phyloP scores from a whole-genome alignment of 2,113 vertebrate species.

The Calidris pygmaea region DNA sequence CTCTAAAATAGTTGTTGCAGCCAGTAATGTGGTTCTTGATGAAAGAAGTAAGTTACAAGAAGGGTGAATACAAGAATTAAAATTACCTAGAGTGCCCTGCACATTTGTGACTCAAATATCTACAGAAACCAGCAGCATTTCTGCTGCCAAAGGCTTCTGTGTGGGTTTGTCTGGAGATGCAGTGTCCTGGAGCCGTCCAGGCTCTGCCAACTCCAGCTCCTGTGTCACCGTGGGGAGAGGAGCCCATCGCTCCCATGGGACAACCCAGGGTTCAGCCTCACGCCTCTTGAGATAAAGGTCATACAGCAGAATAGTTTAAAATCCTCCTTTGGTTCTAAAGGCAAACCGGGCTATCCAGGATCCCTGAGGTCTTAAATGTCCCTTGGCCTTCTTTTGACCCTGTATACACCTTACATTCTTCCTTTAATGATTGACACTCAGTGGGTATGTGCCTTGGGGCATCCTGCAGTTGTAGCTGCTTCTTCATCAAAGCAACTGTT shows the following conservation, averaged over 20 bases:
- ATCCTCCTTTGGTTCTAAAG: slow-evolving; percentile 26
- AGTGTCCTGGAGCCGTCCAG: accelerated
- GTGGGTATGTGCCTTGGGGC: slow-evolving; percentile 74
- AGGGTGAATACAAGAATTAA: not conserved
- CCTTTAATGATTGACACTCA: slow-evolving; percentile 83
- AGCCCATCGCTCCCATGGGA: not conserved
- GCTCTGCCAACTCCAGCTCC: not conserved
- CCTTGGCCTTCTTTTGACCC: slow-evolving; percentile 72
- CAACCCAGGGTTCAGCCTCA: not conserved
- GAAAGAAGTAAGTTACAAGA: not conserved
- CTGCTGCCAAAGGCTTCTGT: not conserved
- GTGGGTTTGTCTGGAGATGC: accelerated
- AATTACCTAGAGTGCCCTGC: not conserved
- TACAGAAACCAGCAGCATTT: not conserved
- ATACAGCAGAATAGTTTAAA: slow-evolving; percentile 21
- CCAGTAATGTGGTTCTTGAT: not conserved
- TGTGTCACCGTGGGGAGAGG: accelerated
- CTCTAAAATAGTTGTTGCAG: not conserved
- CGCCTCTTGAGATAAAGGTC: slow-evolving; percentile 41
- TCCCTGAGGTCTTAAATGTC: slow-evolving; percentile 62
- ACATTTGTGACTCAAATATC: not conserved
- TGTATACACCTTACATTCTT: slow-evolving; percentile 80
- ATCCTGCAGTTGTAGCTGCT: slow-evolving; percentile 60
- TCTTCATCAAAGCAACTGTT: slow-evolving; percentile 93
- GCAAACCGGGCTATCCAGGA: slow-evolving; percentile 28